Percentiles rank a stretch among this genome's conserved stretches.
Evolutionary conservation across 2,797 vertebrate genomes (phyloP).

Genomic region (Hydrolagus colliei): DNA sequence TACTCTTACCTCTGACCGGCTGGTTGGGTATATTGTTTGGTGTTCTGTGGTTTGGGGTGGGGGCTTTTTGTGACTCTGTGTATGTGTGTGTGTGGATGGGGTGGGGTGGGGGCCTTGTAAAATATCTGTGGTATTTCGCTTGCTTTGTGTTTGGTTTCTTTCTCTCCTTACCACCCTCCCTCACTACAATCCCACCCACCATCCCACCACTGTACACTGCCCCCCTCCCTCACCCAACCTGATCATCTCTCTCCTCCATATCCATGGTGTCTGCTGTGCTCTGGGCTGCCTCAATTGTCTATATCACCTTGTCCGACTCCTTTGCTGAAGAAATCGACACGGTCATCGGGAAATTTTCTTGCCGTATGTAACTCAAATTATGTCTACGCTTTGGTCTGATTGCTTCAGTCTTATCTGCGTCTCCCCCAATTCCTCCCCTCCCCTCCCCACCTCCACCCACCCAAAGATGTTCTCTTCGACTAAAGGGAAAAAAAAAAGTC

Average conservation of each 20-base stretch:
- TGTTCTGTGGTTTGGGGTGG: no score
- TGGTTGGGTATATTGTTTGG: conserved; percentile 37
- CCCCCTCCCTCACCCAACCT: conserved; percentile 37
- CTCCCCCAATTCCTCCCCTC: conserved; percentile 29
- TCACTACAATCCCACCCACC: background rate
- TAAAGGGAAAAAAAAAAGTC: no score
- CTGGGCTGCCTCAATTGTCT: conserved; percentile 69
- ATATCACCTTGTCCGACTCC: conserved; percentile 60
- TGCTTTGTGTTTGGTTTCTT: background rate
- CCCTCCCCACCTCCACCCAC: background rate
- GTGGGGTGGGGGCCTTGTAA: conserved; percentile 29
- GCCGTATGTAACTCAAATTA: conserved; percentile 66
- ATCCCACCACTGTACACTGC: background rate
- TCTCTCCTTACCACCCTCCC: conserved; percentile 40
- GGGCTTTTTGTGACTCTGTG: no score
- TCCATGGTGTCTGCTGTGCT: conserved; percentile 65
- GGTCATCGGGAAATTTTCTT: conserved; percentile 66
- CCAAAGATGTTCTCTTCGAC: no score
- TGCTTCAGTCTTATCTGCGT: conserved; percentile 9
- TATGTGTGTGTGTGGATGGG: no score
- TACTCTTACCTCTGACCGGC: conserved; percentile 39
- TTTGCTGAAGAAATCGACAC: conserved; percentile 68
- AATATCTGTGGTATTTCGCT: conserved; percentile 37
- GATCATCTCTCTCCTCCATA: conserved; percentile 33
- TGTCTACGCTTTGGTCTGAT: background rate